Conservation (phyloP, 1,140 invertebrate species). For the Drosophila ficusphila region DNA sequence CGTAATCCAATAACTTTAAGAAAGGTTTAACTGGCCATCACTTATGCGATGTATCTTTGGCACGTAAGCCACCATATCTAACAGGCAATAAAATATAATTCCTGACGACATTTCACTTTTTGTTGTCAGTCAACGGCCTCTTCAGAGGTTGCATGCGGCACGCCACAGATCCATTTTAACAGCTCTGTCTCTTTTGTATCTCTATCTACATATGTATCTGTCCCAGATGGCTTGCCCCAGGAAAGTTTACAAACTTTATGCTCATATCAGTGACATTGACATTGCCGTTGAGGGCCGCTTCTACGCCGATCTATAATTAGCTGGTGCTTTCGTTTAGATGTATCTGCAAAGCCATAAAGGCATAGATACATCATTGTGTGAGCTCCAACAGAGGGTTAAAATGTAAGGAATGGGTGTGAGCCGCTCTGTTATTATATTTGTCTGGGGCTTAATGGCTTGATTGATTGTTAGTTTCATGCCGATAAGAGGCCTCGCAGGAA, state of each 20-base stretch:
- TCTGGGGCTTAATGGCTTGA: conserved; percentile 47
- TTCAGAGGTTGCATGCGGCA: conserved; percentile 58
- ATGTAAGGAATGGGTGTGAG: conserved; percentile 2
- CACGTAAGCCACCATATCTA: conserved; percentile 1
- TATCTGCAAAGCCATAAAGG: conserved; percentile 20
- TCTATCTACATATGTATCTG: too few species aligned
- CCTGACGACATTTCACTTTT: conserved; percentile 19
- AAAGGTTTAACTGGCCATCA: neutral
- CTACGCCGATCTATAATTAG: conserved; percentile 53
- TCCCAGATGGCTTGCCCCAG: neutral
- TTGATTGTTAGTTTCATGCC: conserved; percentile 41
- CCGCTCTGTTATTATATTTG: conserved; percentile 32
- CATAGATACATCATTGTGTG: conserved; percentile 1
- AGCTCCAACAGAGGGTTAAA: conserved; percentile 1
- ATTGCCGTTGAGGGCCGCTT: conserved; percentile 28
- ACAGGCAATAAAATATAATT: neutral
- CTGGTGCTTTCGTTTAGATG: conserved; percentile 18
- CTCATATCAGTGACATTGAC: conserved; percentile 64
- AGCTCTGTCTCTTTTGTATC: conserved; percentile 8
- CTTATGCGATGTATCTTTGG: neutral
- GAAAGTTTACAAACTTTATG: conserved; percentile 12
- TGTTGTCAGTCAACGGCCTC: conserved; percentile 39
- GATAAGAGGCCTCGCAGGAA: conserved; percentile 36
- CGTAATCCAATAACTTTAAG: too few species aligned
- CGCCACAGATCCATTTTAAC: conserved; percentile 51